A percentile compares a stretch with the other conserved stretches of the same genome.
Evolutionary conservation across 2,797 vertebrate genomes (phyloP).

Genomic region (Acanthurus tractus): DNA sequence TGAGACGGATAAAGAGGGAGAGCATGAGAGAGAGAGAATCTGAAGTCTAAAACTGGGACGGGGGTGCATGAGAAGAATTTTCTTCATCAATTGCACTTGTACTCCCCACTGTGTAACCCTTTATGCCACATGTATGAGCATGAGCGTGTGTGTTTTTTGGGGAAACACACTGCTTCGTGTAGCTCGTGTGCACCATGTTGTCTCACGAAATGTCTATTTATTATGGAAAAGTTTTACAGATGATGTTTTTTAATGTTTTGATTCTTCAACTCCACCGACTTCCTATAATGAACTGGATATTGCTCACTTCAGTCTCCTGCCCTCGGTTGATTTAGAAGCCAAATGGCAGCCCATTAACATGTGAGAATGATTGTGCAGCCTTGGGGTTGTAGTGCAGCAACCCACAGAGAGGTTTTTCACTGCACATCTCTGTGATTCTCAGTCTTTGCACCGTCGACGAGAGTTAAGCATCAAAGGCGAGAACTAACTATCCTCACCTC

Average conservation of each 20-base stretch:
- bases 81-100: conserved; percentile 66
- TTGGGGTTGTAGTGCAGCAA: conserved; percentile 71
- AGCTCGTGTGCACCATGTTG: conserved; percentile 11
- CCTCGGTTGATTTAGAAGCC: conserved; percentile 79
- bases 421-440: conserved; percentile 74
- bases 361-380: conserved; percentile 79
- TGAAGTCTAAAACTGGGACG: conserved; percentile 78
- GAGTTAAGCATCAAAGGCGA: conserved; percentile 83
- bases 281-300: conserved; percentile 72
- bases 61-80: conserved; percentile 70
- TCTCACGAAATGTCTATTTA: conserved; percentile 39
- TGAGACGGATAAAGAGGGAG: conserved; percentile 26
- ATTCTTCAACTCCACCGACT: conserved; percentile 52
- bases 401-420: conserved; percentile 71
- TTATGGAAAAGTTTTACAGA: conserved; percentile 57
- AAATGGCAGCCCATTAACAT: conserved; percentile 84
- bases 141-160: conserved; percentile 45
- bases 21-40: conserved; percentile 43
- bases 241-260: conserved; percentile 55
- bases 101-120: conserved; percentile 71
- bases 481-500: conserved; percentile 80
- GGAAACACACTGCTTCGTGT: conserved; percentile 14
- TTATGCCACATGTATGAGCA: conserved; percentile 50
- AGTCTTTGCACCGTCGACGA: conserved; percentile 74
- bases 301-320: conserved; percentile 71